Conservation (phyloP, 92 coral and sea anemone genomes). For the Palythoa heliodiscus region DNA sequence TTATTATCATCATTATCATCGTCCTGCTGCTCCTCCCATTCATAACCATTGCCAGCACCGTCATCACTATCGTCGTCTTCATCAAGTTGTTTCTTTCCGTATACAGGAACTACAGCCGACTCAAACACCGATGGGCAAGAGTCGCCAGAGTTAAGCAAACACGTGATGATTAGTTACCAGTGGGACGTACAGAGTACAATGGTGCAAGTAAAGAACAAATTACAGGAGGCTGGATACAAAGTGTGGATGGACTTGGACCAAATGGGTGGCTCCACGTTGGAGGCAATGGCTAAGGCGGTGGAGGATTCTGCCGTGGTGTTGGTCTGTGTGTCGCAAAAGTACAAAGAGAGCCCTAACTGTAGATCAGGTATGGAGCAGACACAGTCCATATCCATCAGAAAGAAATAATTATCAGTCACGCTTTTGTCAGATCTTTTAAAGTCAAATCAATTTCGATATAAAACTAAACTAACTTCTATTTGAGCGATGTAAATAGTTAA, state of each 20-base stretch:
- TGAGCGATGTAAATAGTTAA: too few relatives aligned
- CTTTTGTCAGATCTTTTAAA: too few relatives aligned
- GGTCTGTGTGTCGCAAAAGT: conserved; percentile 88
- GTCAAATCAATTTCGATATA: too few relatives aligned
- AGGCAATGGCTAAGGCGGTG: conserved; percentile 86
- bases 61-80: not conserved
- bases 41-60: not conserved
- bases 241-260: conserved; percentile 92
- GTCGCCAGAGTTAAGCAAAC: conserved; percentile 37
- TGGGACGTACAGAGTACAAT: conserved; percentile 78
- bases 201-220: conserved; percentile 67
- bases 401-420: too few relatives aligned
- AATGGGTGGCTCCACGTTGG: conserved; percentile 88
- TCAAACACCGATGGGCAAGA: not conserved
- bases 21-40: too few relatives aligned
- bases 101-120: not conserved
- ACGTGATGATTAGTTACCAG: conserved; percentile 86
- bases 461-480: too few relatives aligned
- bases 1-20: not conserved
- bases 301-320: conserved; percentile 80
- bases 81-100: not conserved
- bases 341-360: conserved; percentile 87
- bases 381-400: too few relatives aligned
- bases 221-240: conserved; percentile 72
- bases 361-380: conserved; percentile 55